Base-by-base conservation (phyloP, 2,888 invertebrate genomes). In the Iphiclides podalirius region DNA sequence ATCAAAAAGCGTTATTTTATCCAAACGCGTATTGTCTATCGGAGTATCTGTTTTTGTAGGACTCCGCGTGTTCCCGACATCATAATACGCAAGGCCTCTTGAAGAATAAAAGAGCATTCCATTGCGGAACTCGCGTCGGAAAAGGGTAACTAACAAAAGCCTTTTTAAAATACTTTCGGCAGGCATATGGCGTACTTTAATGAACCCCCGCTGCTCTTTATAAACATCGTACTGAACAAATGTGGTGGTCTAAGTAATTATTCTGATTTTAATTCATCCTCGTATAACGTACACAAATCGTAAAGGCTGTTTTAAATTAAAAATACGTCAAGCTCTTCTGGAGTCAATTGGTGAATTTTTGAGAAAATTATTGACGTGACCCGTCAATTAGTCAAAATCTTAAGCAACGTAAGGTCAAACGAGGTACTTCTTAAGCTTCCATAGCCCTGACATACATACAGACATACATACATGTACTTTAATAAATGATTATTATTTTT, bases 151-250 rank as follows among this genome's bases (percentile, higher is more conserved):
- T 66, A 59, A 81, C 76, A 85, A 86, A 85, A 76, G 76, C 62
- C 73, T 80, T 83, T 85, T 83, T 80, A 77, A 75, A 79, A 78
- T 78, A 80, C 78, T 79, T 83, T 83, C 57, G 81, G 74, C 75
- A 71, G 72, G 67, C 72, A 75, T 76, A 70, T 72, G 76, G 66
- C 65, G 59, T 50, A 44, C 62, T 70, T 55, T 63, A 67, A 75
- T 72, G 73, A 70, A 66, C 65, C 66, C 67, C 64, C 54, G 66
- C 69, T 66, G 70, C 69, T 75, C 70, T 72, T 74, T 74, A 75
- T 74, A 72, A 75, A 74, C 69, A 67, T 63, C 57, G 60, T 62
- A 42, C 42, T 55, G 39, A 34, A 58, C 64, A 63, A 61, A 62
- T 67, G 62, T 67, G 64, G 60, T 64, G 62, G 59, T 28, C 57